phyloP scores from a whole-genome alignment of 2,888 invertebrate species.

The Hirtodrosophila confusa region DNA sequence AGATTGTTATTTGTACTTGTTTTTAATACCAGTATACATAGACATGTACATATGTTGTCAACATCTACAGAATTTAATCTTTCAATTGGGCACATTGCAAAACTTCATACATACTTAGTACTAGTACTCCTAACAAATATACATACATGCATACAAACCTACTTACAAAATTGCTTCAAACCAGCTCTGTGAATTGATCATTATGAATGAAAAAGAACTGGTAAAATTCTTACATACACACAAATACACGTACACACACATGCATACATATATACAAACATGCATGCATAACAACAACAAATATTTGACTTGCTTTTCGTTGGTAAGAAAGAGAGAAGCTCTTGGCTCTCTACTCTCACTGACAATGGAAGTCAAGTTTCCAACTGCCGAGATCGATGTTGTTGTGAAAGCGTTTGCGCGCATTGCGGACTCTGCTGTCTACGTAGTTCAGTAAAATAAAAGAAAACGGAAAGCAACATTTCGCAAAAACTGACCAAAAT shows the following conservation, averaged over 20 bases:
- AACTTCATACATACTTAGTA: slow-evolving; percentile 1
- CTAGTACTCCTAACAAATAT: background rate
- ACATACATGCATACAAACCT: slow-evolving; percentile 3
- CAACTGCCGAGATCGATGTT: slow-evolving; percentile 48
- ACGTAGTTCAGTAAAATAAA: slow-evolving; percentile 35
- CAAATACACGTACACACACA: slow-evolving; percentile 1
- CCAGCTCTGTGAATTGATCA: slow-evolving; percentile 29
- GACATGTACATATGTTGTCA: background rate
- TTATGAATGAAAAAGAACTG: slow-evolving; percentile 57
- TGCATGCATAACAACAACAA: slow-evolving; percentile 18
- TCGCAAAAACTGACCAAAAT: slow-evolving; percentile 12
- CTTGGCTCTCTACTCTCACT: slow-evolving; percentile 45
- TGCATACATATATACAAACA: background rate
- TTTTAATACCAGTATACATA: background rate
- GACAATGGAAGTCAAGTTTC: slow-evolving; percentile 48
- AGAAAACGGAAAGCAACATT: slow-evolving; percentile 41
- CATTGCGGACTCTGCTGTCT: slow-evolving; percentile 38
- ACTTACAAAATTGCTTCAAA: slow-evolving; percentile 17
- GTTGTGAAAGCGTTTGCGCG: slow-evolving; percentile 58
- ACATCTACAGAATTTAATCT: slow-evolving; percentile 5
- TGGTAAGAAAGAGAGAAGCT: slow-evolving; percentile 26
- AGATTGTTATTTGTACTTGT: background rate
- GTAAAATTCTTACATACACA: slow-evolving; percentile 44
- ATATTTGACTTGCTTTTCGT: slow-evolving; percentile 23
- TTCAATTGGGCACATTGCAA: slow-evolving; percentile 5